Conservation (phyloP, 2,888 invertebrate species). For the Diarsia rubi region DNA sequence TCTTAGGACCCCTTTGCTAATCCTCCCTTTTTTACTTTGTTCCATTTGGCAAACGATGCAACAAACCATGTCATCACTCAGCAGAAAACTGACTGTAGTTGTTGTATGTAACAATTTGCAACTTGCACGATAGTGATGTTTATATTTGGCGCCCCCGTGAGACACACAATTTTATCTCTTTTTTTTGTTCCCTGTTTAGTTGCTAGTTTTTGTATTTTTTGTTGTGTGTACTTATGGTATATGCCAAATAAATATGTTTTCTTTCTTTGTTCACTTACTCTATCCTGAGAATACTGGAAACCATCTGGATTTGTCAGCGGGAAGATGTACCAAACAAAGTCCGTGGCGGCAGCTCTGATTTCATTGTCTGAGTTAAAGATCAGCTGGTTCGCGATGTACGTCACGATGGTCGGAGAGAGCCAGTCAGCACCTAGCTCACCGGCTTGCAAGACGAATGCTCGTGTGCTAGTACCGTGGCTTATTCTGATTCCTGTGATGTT, state of each 20-base stretch:
- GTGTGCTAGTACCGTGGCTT: constrained; percentile 75
- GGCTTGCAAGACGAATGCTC: constrained; percentile 81
- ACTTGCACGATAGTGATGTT: background rate
- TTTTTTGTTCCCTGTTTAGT: too few species aligned
- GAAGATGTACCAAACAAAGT: constrained; percentile 94
- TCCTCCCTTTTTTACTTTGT: too few species aligned
- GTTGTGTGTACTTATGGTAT: too few species aligned
- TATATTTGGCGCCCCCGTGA: too few species aligned
- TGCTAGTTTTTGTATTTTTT: too few species aligned
- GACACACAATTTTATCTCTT: too few species aligned
- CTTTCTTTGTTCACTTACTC: too few species aligned
- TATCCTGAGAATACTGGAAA: constrained; percentile 92
- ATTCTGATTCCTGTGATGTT: constrained; percentile 88
- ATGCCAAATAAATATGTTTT: too few species aligned
- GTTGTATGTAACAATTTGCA: background rate
- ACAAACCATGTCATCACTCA: background rate
- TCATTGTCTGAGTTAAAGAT: constrained; percentile 89
- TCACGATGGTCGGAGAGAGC: constrained; percentile 92
- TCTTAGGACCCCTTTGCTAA: too few species aligned
- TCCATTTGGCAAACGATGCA: too few species aligned
- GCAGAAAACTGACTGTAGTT: background rate
- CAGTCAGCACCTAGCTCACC: constrained; percentile 95
- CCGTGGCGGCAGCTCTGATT: constrained; percentile 86
- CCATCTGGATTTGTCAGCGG: constrained; percentile 95
- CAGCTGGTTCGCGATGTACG: constrained; percentile 92